Percentiles rank a stretch among this genome's conserved stretches.
Evolutionary conservation across 2,888 invertebrate genomes (phyloP).

Genomic region (Gnatocerus cornutus): DNA sequence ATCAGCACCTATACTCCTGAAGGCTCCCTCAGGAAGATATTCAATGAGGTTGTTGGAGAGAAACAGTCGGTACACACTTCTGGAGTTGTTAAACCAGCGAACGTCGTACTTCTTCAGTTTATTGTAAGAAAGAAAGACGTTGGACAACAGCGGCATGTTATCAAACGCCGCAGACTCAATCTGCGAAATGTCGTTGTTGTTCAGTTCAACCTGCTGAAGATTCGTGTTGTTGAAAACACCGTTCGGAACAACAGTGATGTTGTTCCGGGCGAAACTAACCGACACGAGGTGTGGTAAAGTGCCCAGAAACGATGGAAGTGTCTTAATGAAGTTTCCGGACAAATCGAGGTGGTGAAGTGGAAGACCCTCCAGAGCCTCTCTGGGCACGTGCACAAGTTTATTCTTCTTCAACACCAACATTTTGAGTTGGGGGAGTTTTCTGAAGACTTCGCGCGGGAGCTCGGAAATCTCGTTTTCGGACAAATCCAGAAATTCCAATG

Average conservation of each 20-base stretch:
- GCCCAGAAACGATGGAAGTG: constrained; percentile 7
- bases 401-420: constrained; percentile 2
- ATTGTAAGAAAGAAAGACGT: constrained; percentile 9
- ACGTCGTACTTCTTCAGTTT: constrained; percentile 5
- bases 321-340: constrained; percentile 10
- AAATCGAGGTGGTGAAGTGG: constrained; percentile 1
- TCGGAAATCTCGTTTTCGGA: constrained; percentile 2
- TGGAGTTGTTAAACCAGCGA: constrained; percentile 19
- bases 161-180: constrained; percentile 15
- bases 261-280: neutral
- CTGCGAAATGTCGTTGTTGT: constrained; percentile 3
- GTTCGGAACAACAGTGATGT: neutral
- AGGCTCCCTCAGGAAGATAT: constrained; percentile 22
- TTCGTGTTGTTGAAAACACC: constrained; percentile 1
- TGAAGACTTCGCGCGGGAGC: constrained; percentile 76
- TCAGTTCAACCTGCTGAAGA: constrained; percentile 6
- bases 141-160: constrained; percentile 16
- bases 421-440: constrained; percentile 44
- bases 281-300: neutral
- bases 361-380: neutral
- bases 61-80: constrained; percentile 5
- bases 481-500: constrained; percentile 1
- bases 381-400: neutral
- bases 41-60: constrained; percentile 8
- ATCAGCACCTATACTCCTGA: constrained; percentile 8